Evolutionary conservation across 2,888 invertebrate genomes (phyloP).

Genomic region (Xestobium rufovillosum): DNA sequence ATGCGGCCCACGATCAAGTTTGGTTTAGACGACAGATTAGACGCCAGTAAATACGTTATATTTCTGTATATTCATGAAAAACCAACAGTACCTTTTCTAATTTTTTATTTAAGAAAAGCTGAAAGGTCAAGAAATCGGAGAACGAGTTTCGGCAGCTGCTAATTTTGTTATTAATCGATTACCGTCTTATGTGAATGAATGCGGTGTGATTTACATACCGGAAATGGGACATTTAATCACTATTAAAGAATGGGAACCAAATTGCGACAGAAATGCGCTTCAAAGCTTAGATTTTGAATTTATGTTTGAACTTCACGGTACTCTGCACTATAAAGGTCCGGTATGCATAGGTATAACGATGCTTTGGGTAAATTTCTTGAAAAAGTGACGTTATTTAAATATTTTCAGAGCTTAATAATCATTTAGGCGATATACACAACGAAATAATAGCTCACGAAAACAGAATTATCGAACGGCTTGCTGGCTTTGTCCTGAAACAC

Average conservation of each 20-base stretch:
- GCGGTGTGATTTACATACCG: constrained; percentile 62
- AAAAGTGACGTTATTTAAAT: constrained; percentile 23
- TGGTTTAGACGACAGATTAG: constrained; percentile 68
- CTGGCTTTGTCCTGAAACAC: constrained; percentile 35
- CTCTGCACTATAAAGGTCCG: constrained; percentile 40
- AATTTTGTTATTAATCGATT: constrained; percentile 60
- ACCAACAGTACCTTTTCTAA: neutral
- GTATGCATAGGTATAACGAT: constrained; percentile 37
- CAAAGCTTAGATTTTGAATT: constrained; percentile 62
- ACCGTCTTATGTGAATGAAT: constrained; percentile 58
- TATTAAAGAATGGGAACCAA: constrained; percentile 58
- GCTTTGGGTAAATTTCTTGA: constrained; percentile 4
- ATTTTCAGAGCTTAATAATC: constrained; percentile 61
- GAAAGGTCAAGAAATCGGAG: constrained; percentile 60
- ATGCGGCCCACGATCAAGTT: constrained; percentile 67
- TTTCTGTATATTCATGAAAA: constrained; percentile 4
- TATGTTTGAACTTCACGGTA: constrained; percentile 49
- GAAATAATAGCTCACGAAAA: constrained; percentile 77
- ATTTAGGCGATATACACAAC: constrained; percentile 70
- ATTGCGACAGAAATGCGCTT: constrained; percentile 50
- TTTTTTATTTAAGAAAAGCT: constrained; percentile 53
- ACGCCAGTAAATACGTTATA: constrained; percentile 54
- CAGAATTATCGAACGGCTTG: constrained; percentile 52
- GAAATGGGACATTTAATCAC: constrained; percentile 73
- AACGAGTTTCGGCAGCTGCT: constrained; percentile 65